A percentile compares a stretch with the other conserved stretches of the same genome.
phyloP scores from a whole-genome alignment of 2,113 vertebrate species.

The Alouatta palliata region DNA sequence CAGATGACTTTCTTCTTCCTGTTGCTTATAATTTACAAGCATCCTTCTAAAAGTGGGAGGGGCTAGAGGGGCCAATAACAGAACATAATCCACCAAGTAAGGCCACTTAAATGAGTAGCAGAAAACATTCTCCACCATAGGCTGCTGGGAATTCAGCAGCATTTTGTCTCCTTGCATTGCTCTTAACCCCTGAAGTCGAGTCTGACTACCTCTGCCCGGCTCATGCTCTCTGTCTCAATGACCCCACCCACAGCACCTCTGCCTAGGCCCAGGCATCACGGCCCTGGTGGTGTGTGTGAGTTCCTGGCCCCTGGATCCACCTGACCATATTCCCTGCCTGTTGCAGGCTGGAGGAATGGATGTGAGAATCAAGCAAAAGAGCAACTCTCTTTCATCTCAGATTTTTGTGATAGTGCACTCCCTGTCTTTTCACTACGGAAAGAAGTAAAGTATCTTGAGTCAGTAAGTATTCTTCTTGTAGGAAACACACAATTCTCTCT shows the following conservation, averaged over 20 bases:
- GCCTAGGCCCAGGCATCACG: background rate
- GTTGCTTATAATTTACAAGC: conserved; percentile 13
- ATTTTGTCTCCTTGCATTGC: background rate
- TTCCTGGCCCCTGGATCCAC: conserved; percentile 40
- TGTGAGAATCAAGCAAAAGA: background rate
- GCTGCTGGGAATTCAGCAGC: background rate
- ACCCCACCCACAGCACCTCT: background rate
- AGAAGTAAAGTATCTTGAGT: background rate
- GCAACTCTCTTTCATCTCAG: background rate
- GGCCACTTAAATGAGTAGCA: background rate
- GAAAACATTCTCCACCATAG: background rate
- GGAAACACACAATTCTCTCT: background rate
- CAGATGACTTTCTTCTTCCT: background rate
- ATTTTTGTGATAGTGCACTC: fast-evolving
- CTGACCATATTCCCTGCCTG: background rate
- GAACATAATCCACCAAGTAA: background rate
- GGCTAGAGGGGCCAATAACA: background rate
- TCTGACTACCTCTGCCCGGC: background rate
- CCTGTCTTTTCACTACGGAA: background rate
- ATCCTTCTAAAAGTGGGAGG: background rate
- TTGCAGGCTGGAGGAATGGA: background rate
- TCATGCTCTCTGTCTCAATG: background rate
- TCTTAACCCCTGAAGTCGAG: background rate
- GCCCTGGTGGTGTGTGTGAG: background rate
- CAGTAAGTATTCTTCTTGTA: background rate